phyloP scores from a whole-genome alignment of 2,797 vertebrate species.

The Sebastes iracundus region DNA sequence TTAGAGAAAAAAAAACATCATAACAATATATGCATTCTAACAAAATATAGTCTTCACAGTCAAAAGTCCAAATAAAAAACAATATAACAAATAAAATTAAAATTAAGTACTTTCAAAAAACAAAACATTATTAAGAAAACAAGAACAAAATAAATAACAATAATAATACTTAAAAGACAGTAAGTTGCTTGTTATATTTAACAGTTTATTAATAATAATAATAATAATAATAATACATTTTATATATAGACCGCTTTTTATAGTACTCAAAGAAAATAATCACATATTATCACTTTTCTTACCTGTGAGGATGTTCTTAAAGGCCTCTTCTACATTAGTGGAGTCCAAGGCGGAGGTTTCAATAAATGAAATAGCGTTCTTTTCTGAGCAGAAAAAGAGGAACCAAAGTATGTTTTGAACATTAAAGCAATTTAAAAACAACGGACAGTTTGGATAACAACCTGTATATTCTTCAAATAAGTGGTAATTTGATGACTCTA shows the following conservation, averaged over 20 bases:
- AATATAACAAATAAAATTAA: background rate
- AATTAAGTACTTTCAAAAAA: background rate
- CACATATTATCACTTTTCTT: conserved; percentile 26
- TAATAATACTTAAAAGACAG: too few relatives aligned
- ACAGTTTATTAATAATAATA: conserved; percentile 36
- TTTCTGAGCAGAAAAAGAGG: conserved; percentile 76
- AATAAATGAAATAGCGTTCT: conserved; percentile 96
- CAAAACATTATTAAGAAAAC: background rate
- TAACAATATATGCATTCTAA: background rate
- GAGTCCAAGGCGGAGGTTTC: conserved; percentile 98
- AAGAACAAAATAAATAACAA: background rate
- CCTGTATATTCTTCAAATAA: background rate
- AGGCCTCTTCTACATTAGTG: conserved; percentile 97
- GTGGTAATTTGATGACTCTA: too few relatives aligned
- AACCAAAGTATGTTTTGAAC: background rate
- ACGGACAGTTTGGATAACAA: background rate
- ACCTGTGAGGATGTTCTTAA: conserved; percentile 98
- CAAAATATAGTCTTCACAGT: background rate
- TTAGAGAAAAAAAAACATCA: background rate
- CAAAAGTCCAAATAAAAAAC: background rate
- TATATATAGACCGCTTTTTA: too few relatives aligned
- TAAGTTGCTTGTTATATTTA: too few relatives aligned
- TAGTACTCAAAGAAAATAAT: too few relatives aligned
- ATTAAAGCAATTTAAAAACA: background rate
- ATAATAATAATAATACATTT: too few relatives aligned